Percentiles rank a stretch among this genome's conserved stretches.
These are phyloP conservation scores for Platichthys flesus DNA, from an alignment of 2,113 vertebrate genomes.

Conservation along the genomic window DNA sequence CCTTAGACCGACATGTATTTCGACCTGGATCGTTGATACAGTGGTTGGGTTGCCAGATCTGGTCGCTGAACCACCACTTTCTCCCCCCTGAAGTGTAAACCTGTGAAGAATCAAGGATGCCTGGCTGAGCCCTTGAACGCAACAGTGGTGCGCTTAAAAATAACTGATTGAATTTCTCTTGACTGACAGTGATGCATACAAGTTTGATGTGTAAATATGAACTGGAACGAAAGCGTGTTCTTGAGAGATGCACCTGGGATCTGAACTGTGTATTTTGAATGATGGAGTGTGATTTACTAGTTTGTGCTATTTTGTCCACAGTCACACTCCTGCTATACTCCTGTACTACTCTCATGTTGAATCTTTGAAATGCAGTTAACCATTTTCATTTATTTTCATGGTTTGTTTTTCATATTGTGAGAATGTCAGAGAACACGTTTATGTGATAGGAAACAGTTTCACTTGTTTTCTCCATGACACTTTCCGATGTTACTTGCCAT, in stretches of 20 bases:
- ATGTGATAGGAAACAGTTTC: conserved; percentile 37
- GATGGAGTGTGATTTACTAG: conserved; percentile 43
- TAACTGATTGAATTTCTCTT: conserved; percentile 31
- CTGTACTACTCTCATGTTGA: conserved; percentile 46
- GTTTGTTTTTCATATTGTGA: conserved; percentile 24
- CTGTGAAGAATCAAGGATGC: conserved; percentile 9
- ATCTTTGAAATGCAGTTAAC: conserved; percentile 41
- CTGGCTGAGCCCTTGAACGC: conserved; percentile 9
- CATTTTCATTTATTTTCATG: conserved; percentile 8
- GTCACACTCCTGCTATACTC: conserved; percentile 37
- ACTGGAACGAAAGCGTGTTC: conserved; percentile 6
- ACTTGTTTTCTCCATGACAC: conserved; percentile 50
- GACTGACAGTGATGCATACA: conserved; percentile 61
- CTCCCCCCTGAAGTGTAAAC: conserved; percentile 1
- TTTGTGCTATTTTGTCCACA: conserved; percentile 63
- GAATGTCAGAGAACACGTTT: conserved; percentile 26
- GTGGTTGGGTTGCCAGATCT: conserved; percentile 17
- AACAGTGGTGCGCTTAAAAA: background rate
- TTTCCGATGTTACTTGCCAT: conserved; percentile 23
- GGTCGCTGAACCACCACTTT: conserved; percentile 6
- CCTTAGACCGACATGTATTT: conserved; percentile 24
- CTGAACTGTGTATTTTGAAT: conserved; percentile 31
- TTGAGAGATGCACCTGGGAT: conserved; percentile 28
- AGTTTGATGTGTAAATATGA: conserved; percentile 65
- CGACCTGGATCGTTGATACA: background rate